A percentile compares a stretch with the other conserved stretches of the same genome.
Conservation (phyloP, 2,113 vertebrate species). For the Synodontis membranacea region DNA sequence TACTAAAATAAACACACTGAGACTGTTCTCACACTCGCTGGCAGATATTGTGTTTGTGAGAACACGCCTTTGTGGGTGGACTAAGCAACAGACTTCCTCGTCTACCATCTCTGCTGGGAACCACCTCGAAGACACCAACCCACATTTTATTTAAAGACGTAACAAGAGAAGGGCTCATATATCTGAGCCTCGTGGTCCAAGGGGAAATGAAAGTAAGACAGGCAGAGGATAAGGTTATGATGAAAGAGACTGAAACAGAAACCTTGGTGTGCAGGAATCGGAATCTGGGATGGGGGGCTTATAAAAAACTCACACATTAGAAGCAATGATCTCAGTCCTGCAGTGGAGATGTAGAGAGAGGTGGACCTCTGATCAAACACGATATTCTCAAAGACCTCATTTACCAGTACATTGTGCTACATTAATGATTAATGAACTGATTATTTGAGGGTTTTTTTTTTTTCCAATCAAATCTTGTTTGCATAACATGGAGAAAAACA, state of each 20-base stretch:
- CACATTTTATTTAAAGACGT: slow-evolving; percentile 55
- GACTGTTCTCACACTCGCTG: slow-evolving; percentile 24
- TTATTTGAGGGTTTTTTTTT: background rate
- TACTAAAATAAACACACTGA: slow-evolving; percentile 37
- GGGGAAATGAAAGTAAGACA: slow-evolving; percentile 49
- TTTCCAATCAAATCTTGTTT: background rate
- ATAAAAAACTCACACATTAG: slow-evolving; percentile 8
- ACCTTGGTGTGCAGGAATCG: slow-evolving; percentile 31
- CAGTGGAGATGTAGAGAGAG: background rate
- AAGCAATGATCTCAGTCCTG: background rate
- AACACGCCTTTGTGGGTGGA: slow-evolving; percentile 33
- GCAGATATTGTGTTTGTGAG: slow-evolving; percentile 13
- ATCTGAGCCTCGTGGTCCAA: slow-evolving; percentile 43
- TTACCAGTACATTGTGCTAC: background rate
- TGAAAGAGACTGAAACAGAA: slow-evolving; percentile 67
- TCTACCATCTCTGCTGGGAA: slow-evolving; percentile 39
- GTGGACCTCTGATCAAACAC: background rate
- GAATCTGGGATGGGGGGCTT: slow-evolving; percentile 25
- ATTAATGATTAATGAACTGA: background rate
- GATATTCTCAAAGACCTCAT: background rate
- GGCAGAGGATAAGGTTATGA: slow-evolving; percentile 57
- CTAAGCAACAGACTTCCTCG: background rate
- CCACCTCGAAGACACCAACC: slow-evolving; percentile 46
- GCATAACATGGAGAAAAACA: background rate
- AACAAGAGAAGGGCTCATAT: slow-evolving; percentile 48